These are phyloP conservation scores for Poecile atricapillus DNA, from an alignment of 2,113 vertebrate species.

Conservation along the genomic window DNA sequence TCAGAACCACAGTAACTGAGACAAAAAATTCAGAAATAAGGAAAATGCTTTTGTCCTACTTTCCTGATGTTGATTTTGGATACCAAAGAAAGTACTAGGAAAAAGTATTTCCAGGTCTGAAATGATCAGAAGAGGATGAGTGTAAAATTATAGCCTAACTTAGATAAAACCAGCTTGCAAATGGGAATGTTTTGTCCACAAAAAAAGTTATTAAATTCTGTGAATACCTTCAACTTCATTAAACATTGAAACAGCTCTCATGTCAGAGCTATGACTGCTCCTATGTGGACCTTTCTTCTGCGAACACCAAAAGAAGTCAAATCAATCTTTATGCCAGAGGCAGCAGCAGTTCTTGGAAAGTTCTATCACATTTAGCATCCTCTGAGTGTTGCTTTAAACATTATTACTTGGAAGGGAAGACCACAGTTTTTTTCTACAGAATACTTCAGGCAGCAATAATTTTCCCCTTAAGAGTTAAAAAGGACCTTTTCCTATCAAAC, in stretches of 20 bases:
- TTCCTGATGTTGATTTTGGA: not conserved
- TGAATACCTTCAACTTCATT: not conserved
- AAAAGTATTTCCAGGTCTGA: not conserved
- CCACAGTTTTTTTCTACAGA: not conserved
- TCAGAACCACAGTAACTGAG: not conserved
- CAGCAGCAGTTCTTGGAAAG: not conserved
- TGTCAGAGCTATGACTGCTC: not conserved
- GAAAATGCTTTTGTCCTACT: not conserved
- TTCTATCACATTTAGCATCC: not conserved
- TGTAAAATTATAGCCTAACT: not conserved
- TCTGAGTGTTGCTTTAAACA: not conserved
- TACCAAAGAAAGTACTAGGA: not conserved
- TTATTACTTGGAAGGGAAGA: not conserved
- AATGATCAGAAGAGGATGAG: not conserved
- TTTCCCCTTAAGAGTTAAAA: not conserved
- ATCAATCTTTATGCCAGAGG: not conserved
- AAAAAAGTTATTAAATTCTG: not conserved
- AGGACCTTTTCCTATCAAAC: not conserved
- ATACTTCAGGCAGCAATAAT: not conserved
- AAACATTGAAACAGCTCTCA: not conserved
- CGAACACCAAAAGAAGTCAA: not conserved
- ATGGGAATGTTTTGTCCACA: not conserved
- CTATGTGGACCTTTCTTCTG: rapidly evolving
- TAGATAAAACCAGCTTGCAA: not conserved
- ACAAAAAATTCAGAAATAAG: not conserved